phyloP scores from a whole-genome alignment of 2,888 invertebrate species.

The Peribatodes rhomboidaria region DNA sequence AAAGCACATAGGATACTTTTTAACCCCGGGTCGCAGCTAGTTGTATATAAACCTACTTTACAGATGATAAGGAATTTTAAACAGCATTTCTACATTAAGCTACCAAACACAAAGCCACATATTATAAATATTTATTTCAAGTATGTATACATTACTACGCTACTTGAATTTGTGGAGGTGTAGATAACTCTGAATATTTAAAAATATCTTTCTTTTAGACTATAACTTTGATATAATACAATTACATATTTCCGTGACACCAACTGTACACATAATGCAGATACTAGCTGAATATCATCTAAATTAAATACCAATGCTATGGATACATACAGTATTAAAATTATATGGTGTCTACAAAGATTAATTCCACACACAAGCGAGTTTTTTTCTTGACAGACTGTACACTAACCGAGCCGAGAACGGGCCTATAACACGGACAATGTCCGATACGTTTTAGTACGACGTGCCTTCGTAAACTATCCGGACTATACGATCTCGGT shows the following conservation, averaged over 20 bases:
- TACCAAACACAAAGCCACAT: constrained; percentile 47
- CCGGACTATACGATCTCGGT: neutral
- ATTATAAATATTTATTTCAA: constrained; percentile 57
- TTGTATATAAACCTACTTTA: neutral
- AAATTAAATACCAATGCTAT: constrained; percentile 17
- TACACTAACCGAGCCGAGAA: neutral
- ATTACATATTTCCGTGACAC: constrained; percentile 42
- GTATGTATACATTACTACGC: constrained; percentile 50
- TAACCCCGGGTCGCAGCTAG: too few species aligned
- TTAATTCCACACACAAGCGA: constrained; percentile 8
- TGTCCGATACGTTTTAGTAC: neutral
- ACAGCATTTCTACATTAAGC: constrained; percentile 3
- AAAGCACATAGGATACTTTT: too few species aligned
- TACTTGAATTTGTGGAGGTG: constrained; percentile 50
- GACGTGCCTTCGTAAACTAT: neutral
- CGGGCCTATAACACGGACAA: too few species aligned
- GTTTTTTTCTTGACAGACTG: neutral
- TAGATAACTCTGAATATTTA: constrained; percentile 45
- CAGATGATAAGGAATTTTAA: neutral
- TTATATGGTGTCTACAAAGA: neutral
- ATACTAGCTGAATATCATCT: constrained; percentile 9
- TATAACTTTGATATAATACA: constrained; percentile 44
- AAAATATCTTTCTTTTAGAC: constrained; percentile 45
- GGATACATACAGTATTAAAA: constrained; percentile 11
- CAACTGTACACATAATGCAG: constrained; percentile 41